Conservation (phyloP, 2,113 vertebrate species). For the Butorides virescens region DNA sequence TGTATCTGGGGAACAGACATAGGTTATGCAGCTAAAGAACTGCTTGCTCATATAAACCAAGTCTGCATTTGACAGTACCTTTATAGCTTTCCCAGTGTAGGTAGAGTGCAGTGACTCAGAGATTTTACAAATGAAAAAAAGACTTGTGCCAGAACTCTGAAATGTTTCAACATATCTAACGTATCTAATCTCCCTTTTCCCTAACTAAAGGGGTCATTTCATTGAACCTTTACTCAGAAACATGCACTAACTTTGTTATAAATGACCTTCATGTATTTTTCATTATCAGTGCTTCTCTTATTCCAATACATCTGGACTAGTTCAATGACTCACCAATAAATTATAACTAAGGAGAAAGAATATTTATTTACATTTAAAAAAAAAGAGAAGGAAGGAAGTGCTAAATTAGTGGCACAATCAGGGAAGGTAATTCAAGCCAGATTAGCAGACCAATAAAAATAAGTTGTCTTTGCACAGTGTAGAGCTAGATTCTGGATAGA, state of each 20-base stretch:
- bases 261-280: neutral
- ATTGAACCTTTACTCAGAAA: neutral
- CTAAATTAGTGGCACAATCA: neutral
- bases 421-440: neutral
- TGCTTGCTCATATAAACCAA: neutral
- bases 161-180: neutral
- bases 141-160: neutral
- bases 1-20: neutral
- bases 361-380: neutral
- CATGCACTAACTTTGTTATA: neutral
- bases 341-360: neutral
- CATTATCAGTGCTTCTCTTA: neutral
- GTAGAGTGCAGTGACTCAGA: neutral
- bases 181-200: neutral
- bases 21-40: neutral
- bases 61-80: neutral
- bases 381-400: neutral
- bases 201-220: neutral
- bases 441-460: constrained; percentile 8
- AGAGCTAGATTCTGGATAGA: neutral
- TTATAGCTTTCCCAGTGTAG: neutral
- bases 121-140: neutral
- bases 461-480: neutral
- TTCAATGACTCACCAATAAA: neutral
- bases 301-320: neutral